Evolutionary conservation across 1,140 invertebrate species (phyloP), one percentile per base, ranked within the genome.

Genomic region (Leucophenga varia): DNA sequence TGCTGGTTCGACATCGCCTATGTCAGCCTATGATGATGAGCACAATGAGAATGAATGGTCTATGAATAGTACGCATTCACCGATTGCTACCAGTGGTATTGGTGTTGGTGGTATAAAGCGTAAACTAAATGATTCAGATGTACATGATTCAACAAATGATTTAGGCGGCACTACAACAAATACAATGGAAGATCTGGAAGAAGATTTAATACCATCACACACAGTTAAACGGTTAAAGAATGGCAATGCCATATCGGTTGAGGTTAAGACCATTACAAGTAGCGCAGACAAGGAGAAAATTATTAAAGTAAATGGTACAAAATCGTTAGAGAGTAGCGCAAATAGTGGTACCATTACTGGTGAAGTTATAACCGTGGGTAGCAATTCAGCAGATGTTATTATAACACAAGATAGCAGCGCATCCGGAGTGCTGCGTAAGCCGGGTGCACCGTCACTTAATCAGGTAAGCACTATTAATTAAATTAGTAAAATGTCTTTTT

Each of bases 101-200:
- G 3, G 12, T 5, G 39, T 21, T 20, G 37, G 47, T 21, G 20
- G 49, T 3, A 31, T 65, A 20, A 77, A 76, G 47, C 55, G 67
- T 21, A 77, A 77, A 53, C 36, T 65, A 1, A 64, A 74, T 43
- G 64, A 64, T 46, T 60, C 71, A 32, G 57, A 70, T 41, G 67
- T 59, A 42, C 46, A 57, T 69, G 47, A 81, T 78, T 50, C 65
- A 61, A 45, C 64, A 74, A 52, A 78, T 72, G 68, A 64, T 4
- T 17, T 47, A n/a, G 44, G 44, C 31, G 22, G 32, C 6, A 47
- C 49, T 4, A 45, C 52, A 6, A 32, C 32, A 18, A 22, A 3
- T 36, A 49, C 43, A 20, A 51, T 52, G 28, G 71, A 73, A 49
- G 70, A 74, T 53, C 54, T 74, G 0, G 71, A 74, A 36, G 71